Base-by-base conservation (phyloP, 2,888 invertebrate genomes). In the Nomada flava region DNA sequence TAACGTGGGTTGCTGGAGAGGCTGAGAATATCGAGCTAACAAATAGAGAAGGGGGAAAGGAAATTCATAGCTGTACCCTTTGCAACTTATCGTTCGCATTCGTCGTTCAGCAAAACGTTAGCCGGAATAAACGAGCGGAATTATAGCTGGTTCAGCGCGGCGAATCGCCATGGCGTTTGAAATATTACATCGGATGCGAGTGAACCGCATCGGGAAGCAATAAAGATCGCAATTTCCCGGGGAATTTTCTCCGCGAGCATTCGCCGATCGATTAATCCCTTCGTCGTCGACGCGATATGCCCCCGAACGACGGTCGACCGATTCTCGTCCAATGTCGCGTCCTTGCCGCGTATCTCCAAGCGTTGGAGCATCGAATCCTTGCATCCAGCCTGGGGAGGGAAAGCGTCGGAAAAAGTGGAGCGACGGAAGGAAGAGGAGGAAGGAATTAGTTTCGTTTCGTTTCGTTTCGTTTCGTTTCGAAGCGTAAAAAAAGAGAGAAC, bases 371-470 rank as follows among this genome's bases (percentile, higher is more conserved):
- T 57, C 65, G 57, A 47, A 47, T 68, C 59, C 67, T 50, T 36
- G 67, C 36, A 23, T 50, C 9, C 2, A 11, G 36, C 55, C 4
- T 4, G 23, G 55, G 7, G 23, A 9, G 26, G n/a, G 53, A 3
- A 13, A 4, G 9, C 26, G 2, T 18, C 7, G 26, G 26, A 47
- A 36, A 36, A 50, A 74, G 52, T 53, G 23, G 50, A 67, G 23
- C 29, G n/a, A 4, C 36, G 20, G 36, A 3, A 20, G 15, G 20
- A 73, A 29, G 2, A 11, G 10, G n/a, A 68, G 52, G 68, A 60
- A 42, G 73, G 67, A 74, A 67, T 74, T 26, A 68, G 59, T 74
- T 68, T 59, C 67, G 74, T 63, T 63, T 23, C 20, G n/a, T 74
- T 68, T 59, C 67, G 59, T 74, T 68, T 59, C 67, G 59, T 74